These are phyloP conservation scores for Hyposoter didymator DNA, from an alignment of 2,888 invertebrate genomes.

Conservation along the genomic window DNA sequence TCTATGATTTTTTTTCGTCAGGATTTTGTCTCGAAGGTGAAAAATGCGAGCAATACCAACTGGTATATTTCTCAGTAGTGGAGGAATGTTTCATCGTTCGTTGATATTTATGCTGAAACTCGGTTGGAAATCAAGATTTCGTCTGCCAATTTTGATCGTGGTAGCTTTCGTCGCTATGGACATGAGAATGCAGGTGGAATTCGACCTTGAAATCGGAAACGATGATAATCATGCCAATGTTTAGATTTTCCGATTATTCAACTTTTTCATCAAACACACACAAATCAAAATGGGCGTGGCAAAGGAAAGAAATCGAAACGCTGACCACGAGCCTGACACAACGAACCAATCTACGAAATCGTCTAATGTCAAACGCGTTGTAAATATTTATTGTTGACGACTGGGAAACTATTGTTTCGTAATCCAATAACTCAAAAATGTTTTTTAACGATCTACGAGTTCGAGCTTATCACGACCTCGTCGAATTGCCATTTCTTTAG, in stretches of 20 bases:
- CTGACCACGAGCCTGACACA: not conserved
- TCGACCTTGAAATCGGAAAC: conserved; percentile 84
- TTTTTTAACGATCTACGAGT: conserved; percentile 27
- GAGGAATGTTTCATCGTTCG: conserved; percentile 84
- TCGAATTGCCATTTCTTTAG: conserved; percentile 23
- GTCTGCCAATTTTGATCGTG: conserved; percentile 88
- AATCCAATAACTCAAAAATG: not conserved
- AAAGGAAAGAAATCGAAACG: conserved; percentile 2
- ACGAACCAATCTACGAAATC: not conserved
- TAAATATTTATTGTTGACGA: conserved; percentile 21
- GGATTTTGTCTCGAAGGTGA: conserved; percentile 15
- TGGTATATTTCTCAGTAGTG: conserved; percentile 77
- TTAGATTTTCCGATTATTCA: conserved; percentile 14
- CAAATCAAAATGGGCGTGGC: not conserved
- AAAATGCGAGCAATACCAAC: conserved; percentile 74
- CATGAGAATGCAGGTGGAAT: conserved; percentile 88
- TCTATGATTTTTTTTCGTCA: conserved; percentile 3
- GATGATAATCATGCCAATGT: conserved; percentile 65
- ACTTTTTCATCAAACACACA: not conserved
- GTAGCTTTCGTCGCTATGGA: conserved; percentile 89
- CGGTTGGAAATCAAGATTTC: conserved; percentile 89
- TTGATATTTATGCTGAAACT: conserved; percentile 89
- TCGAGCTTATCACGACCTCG: conserved; percentile 47
- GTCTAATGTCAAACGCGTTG: not conserved
- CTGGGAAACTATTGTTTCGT: not conserved